Percentiles rank a stretch among this genome's conserved stretches.
Conservation (phyloP, 2,797 vertebrate genomes). For the Ambastaia sidthimunki region DNA sequence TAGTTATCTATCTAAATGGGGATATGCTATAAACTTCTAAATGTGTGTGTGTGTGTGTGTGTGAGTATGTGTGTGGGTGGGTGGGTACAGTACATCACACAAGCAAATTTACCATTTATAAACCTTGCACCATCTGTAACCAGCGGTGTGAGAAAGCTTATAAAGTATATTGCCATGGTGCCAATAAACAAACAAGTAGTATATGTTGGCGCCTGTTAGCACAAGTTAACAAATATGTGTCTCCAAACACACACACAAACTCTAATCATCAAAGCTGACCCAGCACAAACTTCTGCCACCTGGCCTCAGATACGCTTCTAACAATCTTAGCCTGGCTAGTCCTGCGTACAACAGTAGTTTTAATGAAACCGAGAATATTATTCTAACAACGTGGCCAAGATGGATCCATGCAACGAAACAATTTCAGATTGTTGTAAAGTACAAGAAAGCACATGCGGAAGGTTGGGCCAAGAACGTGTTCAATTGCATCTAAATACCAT, state of each 20-base stretch:
- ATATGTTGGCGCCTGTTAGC: constrained; percentile 49
- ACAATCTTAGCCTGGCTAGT: constrained; percentile 24
- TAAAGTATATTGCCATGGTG: constrained; percentile 60
- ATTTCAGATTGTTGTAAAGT: neutral
- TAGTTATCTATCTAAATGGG: too few relatives aligned
- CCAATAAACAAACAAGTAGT: constrained; percentile 58
- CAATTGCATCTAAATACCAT: neutral
- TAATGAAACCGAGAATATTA: constrained; percentile 27
- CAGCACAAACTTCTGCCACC: constrained; percentile 21
- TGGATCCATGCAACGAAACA: neutral
- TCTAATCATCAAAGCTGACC: constrained; percentile 29
- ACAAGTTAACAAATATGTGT: constrained; percentile 49
- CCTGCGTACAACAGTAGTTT: constrained; percentile 28
- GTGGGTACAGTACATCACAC: constrained; percentile 21
- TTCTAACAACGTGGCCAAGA: neutral
- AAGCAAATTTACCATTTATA: neutral
- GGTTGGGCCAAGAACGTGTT: neutral
- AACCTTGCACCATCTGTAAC: constrained; percentile 50
- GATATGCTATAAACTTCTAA: too few relatives aligned
- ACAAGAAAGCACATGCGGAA: neutral
- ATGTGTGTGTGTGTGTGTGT: constrained; percentile 2
- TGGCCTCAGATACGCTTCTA: constrained; percentile 25
- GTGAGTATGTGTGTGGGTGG: constrained; percentile 7
- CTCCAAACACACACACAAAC: constrained; percentile 43
- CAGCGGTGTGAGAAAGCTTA: constrained; percentile 58